Conservation (phyloP, 2,113 vertebrate species). For the Accipiter virgatus region DNA sequence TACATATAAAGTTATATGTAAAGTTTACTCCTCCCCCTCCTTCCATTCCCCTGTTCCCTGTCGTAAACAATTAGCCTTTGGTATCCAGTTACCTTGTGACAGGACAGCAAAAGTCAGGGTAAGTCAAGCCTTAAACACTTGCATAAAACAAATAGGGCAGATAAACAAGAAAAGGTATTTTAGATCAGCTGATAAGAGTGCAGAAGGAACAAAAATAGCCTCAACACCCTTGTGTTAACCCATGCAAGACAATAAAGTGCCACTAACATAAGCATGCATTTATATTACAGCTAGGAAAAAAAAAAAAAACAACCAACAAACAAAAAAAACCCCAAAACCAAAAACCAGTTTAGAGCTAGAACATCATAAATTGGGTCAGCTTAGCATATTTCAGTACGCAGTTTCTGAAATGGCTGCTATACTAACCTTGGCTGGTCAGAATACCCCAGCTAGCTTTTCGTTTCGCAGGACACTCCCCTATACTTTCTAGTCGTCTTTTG, state of each 20-base stretch:
- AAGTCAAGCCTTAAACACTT: conserved; percentile 21
- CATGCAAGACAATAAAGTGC: not conserved
- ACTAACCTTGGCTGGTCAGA: conserved; percentile 96
- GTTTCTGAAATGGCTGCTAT: conserved; percentile 40
- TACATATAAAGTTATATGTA: not conserved
- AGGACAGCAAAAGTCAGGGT: conserved; percentile 30
- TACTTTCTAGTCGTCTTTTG: conserved; percentile 71
- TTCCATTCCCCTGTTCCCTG: not conserved
- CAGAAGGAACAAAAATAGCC: conserved; percentile 25
- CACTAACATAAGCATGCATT: not conserved
- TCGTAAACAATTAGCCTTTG: conserved; percentile 30
- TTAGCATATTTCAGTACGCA: not conserved
- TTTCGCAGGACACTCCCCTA: conserved; percentile 71
- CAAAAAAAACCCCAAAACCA: not conserved
- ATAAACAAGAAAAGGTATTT: conserved; percentile 45
- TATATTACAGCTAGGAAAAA: not conserved
- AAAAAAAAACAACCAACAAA: not conserved
- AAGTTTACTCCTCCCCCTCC: conserved; percentile 8
- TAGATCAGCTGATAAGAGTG: not conserved
- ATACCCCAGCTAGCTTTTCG: conserved; percentile 88
- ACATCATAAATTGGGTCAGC: conserved; percentile 7
- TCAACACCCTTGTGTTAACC: not conserved
- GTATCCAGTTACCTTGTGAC: conserved; percentile 45
- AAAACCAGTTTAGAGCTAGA: conserved; percentile 10
- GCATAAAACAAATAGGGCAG: conserved; percentile 24